Evolutionary conservation across 1,140 invertebrate species (phyloP).

Genomic region (Antheraea mylitta): DNA sequence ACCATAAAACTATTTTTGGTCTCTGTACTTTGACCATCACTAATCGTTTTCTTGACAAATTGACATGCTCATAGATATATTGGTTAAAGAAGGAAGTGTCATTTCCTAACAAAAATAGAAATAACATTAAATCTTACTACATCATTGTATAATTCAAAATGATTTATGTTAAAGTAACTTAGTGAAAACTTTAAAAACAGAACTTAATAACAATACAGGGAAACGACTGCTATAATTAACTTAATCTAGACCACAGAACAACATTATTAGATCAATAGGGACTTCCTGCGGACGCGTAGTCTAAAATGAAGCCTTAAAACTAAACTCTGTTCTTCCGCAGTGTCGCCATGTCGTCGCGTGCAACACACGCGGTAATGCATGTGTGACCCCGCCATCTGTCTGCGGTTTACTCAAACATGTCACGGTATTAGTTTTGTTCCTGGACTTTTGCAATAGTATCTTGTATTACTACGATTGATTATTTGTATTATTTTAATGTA

Average conservation of each 20-base stretch:
- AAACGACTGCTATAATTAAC: background rate
- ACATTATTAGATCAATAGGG: constrained; percentile 1
- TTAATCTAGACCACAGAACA: background rate
- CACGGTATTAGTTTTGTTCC: background rate
- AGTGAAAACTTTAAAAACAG: too few species aligned
- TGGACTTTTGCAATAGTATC: constrained; percentile 4
- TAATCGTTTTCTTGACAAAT: too few species aligned
- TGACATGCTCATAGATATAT: too few species aligned
- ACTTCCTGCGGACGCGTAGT: constrained; percentile 18
- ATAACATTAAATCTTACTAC: too few species aligned
- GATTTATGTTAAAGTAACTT: too few species aligned
- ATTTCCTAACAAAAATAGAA: too few species aligned
- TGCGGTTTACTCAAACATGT: constrained; percentile 20
- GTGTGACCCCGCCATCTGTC: constrained; percentile 31
- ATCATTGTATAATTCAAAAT: too few species aligned
- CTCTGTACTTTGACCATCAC: too few species aligned
- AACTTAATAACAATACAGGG: background rate
- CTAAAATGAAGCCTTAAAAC: constrained; percentile 36
- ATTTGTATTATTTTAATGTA: too few species aligned
- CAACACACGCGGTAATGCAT: constrained; percentile 27
- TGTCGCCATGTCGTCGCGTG: constrained; percentile 8
- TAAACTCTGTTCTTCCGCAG: constrained; percentile 14
- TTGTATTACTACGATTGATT: too few species aligned
- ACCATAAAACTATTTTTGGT: too few species aligned
- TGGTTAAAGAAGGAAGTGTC: too few species aligned